phyloP scores from a whole-genome alignment of 2,888 invertebrate species.

The Ormyrus labotus region DNA sequence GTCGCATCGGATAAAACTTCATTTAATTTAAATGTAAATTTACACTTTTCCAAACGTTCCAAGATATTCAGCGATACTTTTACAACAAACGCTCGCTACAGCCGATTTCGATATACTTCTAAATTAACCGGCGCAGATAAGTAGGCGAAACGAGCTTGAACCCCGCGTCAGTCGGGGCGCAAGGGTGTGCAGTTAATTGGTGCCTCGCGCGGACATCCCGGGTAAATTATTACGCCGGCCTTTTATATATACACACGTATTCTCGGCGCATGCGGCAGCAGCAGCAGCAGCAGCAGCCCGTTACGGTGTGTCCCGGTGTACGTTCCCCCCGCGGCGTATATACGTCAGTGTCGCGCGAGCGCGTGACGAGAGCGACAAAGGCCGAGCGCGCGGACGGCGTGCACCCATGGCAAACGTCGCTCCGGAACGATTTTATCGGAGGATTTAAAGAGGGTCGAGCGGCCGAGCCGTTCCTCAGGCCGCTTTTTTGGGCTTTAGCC shows the following conservation, averaged over 20 bases:
- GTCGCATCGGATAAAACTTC: too few species aligned
- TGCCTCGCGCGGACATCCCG: conserved; percentile 63
- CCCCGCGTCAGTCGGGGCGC: conserved; percentile 58
- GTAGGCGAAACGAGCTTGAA: conserved; percentile 62
- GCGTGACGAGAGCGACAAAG: conserved; percentile 49
- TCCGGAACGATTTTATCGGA: conserved; percentile 43
- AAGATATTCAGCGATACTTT: too few species aligned
- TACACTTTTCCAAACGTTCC: too few species aligned
- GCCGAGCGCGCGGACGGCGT: not conserved
- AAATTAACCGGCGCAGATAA: conserved; percentile 57
- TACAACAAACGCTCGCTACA: not conserved
- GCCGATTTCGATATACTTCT: not conserved
- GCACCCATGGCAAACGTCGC: too few species aligned
- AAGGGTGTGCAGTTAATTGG: conserved; percentile 65
- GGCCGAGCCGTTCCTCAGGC: conserved; percentile 28
- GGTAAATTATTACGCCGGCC: conserved; percentile 64
- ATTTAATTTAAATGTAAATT: too few species aligned
- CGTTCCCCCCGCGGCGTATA: conserved; percentile 45
- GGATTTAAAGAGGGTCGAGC: conserved; percentile 32
- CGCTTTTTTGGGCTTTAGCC: not conserved
- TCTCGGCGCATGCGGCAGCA: too few species aligned
- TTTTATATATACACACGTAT: too few species aligned
- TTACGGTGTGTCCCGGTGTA: conserved; percentile 17
- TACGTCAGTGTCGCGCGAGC: conserved; percentile 58
- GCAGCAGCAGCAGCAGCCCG: conserved; percentile 34